A percentile compares a stretch with the other conserved stretches of the same genome.
phyloP scores from a whole-genome alignment of 2,113 vertebrate genomes.

The Mandrillus leucophaeus region DNA sequence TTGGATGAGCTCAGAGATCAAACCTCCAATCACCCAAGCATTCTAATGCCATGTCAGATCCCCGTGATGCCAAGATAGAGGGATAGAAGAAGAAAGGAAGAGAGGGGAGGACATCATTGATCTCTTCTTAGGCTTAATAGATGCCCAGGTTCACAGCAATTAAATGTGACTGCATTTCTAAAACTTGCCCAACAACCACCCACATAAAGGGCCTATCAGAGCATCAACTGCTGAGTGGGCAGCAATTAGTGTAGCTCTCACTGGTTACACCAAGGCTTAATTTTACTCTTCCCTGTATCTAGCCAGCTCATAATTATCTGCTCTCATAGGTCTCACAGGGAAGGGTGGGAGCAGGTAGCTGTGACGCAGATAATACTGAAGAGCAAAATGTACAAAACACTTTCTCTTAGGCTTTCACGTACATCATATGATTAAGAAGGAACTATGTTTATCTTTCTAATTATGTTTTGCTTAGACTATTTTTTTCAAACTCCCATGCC shows the following conservation, averaged over 20 bases:
- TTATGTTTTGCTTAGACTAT: constrained; percentile 37
- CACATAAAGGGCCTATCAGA: constrained; percentile 38
- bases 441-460: constrained; percentile 59
- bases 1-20: neutral
- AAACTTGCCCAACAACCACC: neutral
- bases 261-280: constrained; percentile 44
- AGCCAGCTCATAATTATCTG: constrained; percentile 55
- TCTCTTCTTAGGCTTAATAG: neutral
- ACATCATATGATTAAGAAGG: neutral
- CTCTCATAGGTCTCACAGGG: constrained; percentile 50
- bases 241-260: neutral
- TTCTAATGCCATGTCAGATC: neutral
- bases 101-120: neutral
- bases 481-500: neutral
- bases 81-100: neutral
- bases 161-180: neutral
- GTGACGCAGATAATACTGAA: neutral
- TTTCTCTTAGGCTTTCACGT: constrained; percentile 7
- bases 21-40: neutral
- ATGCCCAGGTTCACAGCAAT: neutral
- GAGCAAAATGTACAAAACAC: neutral
- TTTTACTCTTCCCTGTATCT: constrained; percentile 31
- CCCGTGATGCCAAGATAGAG: neutral
- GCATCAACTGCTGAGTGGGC: constrained; percentile 36
- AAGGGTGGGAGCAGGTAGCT: neutral